Conservation (phyloP, 2,113 vertebrate genomes). For the Malurus elegans region DNA sequence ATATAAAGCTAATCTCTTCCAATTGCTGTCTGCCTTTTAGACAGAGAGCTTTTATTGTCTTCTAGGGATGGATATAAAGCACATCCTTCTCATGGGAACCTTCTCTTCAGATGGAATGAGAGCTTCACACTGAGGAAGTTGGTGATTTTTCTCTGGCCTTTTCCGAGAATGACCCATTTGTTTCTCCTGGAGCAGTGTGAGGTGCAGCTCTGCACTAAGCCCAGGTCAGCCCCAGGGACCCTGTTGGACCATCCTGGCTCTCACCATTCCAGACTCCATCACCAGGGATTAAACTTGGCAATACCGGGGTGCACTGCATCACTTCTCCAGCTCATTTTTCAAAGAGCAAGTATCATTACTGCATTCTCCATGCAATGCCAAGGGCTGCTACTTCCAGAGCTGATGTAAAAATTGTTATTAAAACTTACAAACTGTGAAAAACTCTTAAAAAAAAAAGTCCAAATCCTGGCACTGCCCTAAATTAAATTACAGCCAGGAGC, state of each 20-base stretch:
- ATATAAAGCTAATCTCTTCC: constrained; percentile 43
- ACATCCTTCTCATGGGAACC: not conserved
- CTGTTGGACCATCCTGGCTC: not conserved
- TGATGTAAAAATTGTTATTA: constrained; percentile 27
- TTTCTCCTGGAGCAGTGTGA: not conserved
- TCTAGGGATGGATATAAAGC: constrained; percentile 9
- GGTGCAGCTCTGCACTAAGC: not conserved
- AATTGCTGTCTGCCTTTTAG: constrained; percentile 3
- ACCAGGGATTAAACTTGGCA: not conserved
- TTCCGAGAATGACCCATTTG: not conserved
- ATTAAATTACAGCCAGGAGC: constrained; percentile 31
- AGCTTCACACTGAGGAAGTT: not conserved
- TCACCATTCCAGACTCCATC: not conserved
- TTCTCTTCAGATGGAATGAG: not conserved
- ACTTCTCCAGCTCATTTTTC: not conserved
- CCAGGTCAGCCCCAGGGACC: not conserved
- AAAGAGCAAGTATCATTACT: not conserved
- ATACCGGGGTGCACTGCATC: not conserved
- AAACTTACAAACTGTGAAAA: constrained; percentile 41
- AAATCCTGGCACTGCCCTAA: constrained; percentile 32
- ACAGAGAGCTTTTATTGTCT: not conserved
- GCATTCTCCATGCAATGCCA: not conserved
- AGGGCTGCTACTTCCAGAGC: not conserved
- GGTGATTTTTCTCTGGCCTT: not conserved
- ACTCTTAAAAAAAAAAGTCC: not conserved